A percentile compares a stretch with the other conserved stretches of the same genome.
phyloP scores from a whole-genome alignment of 1,140 invertebrate species.

The Apolygus lucorum region DNA sequence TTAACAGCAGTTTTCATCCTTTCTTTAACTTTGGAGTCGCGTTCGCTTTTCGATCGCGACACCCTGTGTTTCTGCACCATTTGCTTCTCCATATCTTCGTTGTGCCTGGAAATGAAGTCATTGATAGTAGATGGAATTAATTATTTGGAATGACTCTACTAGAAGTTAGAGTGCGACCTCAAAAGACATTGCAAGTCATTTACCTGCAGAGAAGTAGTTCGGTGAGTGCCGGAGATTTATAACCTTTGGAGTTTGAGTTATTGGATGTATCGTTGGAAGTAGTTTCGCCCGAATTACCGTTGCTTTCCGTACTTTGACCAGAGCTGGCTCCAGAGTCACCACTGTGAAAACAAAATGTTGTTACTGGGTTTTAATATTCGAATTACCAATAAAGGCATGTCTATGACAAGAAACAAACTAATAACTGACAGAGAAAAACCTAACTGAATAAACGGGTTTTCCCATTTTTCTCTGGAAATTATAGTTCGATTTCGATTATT shows the following conservation, averaged over 20 bases:
- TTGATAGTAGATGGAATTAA: too few species aligned
- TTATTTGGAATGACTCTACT: too few species aligned
- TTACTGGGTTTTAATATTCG: too few species aligned
- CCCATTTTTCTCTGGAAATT: too few species aligned
- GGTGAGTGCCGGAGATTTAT: conserved; percentile 49
- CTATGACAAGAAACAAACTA: too few species aligned
- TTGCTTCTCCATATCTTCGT: conserved; percentile 67
- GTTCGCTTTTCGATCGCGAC: conserved; percentile 45
- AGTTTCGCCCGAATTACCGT: conserved; percentile 31
- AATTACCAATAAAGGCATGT: too few species aligned
- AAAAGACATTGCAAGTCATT: too few species aligned
- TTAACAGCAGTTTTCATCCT: conserved; percentile 37
- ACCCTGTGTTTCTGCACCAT: conserved; percentile 61
- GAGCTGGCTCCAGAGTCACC: conserved; percentile 42
- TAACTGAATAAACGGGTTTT: too few species aligned
- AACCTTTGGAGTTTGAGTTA: conserved; percentile 34
- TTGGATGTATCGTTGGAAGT: conserved; percentile 25
- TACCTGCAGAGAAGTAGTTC: conserved; percentile 52
- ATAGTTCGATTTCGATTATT: too few species aligned
- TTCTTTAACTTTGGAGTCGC: conserved; percentile 41
- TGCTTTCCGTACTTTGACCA: conserved; percentile 41
- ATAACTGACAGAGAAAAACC: too few species aligned
- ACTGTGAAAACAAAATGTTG: too few species aligned
- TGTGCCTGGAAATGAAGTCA: conserved; percentile 50
- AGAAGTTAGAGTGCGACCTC: too few species aligned